Base-by-base conservation (phyloP, 2,888 invertebrate species). In the Dasysyrphus tricinctus region DNA sequence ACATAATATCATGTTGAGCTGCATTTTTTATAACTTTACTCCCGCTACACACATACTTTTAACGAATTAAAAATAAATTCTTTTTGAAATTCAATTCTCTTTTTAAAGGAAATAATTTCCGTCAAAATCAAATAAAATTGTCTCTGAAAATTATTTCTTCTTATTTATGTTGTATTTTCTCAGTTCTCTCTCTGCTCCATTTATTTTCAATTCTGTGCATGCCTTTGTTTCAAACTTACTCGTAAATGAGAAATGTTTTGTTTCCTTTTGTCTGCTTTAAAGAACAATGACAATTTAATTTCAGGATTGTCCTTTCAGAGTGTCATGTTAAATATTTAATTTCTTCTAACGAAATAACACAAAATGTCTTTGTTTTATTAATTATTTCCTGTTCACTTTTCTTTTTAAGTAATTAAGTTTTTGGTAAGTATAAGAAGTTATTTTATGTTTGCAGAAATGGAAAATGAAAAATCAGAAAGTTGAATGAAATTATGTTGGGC, bases 311-410 rank as follows among this genome's bases (percentile, higher is more conserved):
- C 34, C 16, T 34, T 11, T 34, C n/a, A 34, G 34, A 57, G 16
- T 34, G 57, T 57, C 57, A 57, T 34, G 34, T 57, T 57, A 57
- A 57, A 57, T 57, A 57, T 34, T 57, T 57, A 57, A 57, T 57
- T 34, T 34, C 57, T 34, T 34, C 16, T n/a, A 57, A 57, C 57
- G 5, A 9, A 57, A 57, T 57, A 57, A 57, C 57, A 32, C 32
- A 34, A 8, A 32, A 57, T 57, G 4, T n/a, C 9, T 56, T 7
- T 29, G n/a, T 56, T 7, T 56, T 1, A 5, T 57, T 34, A 34
- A 37, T 57, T 34, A 34, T 57, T 34, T 34, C 34, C 1, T 57
- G 11, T 34, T 16, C 16, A n/a, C 32, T 34, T 34, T 34, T 34
- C 29, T 1, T 0, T 54, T 12, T 32, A 29, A 11, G 34, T 11